Conservation (phyloP, 2,888 invertebrate species). For the Zonitis immaculata region DNA sequence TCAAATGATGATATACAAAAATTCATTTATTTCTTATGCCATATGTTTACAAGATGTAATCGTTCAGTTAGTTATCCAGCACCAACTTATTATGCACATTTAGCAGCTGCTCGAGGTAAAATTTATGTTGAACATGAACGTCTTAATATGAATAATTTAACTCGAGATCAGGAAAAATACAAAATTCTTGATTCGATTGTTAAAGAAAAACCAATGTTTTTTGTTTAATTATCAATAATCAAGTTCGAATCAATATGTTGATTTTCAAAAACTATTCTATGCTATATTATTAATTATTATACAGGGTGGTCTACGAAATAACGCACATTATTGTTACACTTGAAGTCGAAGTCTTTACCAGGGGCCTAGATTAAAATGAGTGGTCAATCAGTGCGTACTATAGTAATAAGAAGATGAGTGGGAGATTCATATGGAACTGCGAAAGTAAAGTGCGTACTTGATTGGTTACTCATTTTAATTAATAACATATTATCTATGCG, state of each 20-base stretch:
- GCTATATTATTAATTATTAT: too few relatives aligned
- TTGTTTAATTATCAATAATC: conserved; percentile 52
- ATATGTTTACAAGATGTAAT: conserved; percentile 79
- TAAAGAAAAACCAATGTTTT: conserved; percentile 63
- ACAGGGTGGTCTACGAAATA: too few relatives aligned
- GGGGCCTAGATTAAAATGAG: too few relatives aligned
- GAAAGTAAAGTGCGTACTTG: too few relatives aligned
- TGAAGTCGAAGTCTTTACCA: too few relatives aligned
- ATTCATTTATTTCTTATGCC: conserved; percentile 77
- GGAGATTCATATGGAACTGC: too few relatives aligned
- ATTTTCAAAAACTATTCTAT: too few relatives aligned
- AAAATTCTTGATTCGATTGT: conserved; percentile 54
- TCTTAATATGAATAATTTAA: conserved; percentile 51
- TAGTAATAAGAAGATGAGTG: too few relatives aligned
- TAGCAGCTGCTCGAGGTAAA: conserved; percentile 71
- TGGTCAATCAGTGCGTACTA: too few relatives aligned
- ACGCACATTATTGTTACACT: too few relatives aligned
- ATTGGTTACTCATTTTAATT: too few relatives aligned
- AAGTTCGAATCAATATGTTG: background rate
- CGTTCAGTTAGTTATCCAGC: conserved; percentile 82
- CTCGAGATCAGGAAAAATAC: conserved; percentile 51
- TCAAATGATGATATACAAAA: conserved; percentile 71
- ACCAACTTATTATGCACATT: conserved; percentile 83
- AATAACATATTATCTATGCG: too few relatives aligned
- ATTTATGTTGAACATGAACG: conserved; percentile 45